Evolutionary conservation across 2,797 vertebrate genomes (phyloP).

Genomic region (Sebastiscus albofasciatus): DNA sequence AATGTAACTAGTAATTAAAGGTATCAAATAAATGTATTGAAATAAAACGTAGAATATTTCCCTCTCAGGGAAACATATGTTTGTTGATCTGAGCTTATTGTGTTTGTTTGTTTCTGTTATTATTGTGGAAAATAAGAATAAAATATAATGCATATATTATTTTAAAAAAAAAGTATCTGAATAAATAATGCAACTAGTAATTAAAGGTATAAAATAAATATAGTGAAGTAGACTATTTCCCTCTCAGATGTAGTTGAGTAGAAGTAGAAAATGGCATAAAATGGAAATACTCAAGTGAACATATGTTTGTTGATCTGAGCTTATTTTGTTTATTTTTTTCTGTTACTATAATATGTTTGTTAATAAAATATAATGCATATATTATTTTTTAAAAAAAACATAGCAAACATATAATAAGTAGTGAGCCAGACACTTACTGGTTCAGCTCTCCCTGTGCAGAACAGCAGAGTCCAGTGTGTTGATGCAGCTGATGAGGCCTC

Average conservation of each 20-base stretch:
- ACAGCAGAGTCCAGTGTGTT: background rate
- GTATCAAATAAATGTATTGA: too few relatives aligned
- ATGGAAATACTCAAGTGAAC: background rate
- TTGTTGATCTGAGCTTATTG: too few relatives aligned
- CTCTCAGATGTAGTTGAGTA: background rate
- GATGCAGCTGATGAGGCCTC: conserved; percentile 1
- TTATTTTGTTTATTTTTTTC: background rate
- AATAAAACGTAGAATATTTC: too few relatives aligned
- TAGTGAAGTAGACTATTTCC: background rate
- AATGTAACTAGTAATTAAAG: background rate
- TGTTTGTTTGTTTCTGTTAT: too few relatives aligned
- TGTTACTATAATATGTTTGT: background rate
- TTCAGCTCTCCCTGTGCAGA: conserved; percentile 3
- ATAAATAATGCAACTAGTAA: too few relatives aligned
- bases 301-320: background rate
- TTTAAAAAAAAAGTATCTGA: too few relatives aligned
- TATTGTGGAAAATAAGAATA: too few relatives aligned
- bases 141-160: too few relatives aligned
- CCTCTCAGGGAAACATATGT: too few relatives aligned
- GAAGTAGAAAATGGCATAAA: background rate
- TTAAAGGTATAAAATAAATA: background rate
- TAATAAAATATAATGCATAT: background rate
- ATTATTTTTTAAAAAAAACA: background rate
- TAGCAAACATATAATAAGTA: background rate
- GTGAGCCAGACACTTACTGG: conserved; percentile 47